Evolutionary conservation across 2,888 invertebrate genomes (phyloP), one percentile per base, ranked within the genome.

Genomic region (Drosophila fungiperda): DNA sequence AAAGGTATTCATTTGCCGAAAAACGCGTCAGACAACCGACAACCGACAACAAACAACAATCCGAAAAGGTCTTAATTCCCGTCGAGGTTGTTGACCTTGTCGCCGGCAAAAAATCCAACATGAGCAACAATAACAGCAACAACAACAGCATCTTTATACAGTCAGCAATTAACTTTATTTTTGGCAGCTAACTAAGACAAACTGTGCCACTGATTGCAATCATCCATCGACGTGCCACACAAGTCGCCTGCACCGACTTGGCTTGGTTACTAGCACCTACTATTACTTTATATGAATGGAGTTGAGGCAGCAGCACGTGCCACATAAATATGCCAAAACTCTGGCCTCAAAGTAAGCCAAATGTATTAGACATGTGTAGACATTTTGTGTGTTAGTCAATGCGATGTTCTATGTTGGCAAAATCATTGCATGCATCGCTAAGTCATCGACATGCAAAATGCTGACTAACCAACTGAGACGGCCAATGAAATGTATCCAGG

Each of bases 151-250:
- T 55, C 45, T 68, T 54, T 71, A 42, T 52, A 48, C 49, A 40
- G 71, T 50, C 80, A 42, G 81, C 89, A 89, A 89, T 84, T 88
- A 88, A 86, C 73, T 86, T 86, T 83, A 78, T 86, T 88, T 83
- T 80, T 80, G 68, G 68, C 83, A 86, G 74, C 80, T 78, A 83
- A 80, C 86, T 87, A 76, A 80, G 87, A 86, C 84, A 89, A 86
- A 83, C 77, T 65, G 83, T 74, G 89, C 81, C 76, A 81, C 59
- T 70, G 84, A 89, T 84, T 78, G 87, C 89, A 83, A 86, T 84
- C 87, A 60, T 23, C 48, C 32, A 53, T 26, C 65, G 50, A 49
- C 66, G 52, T 59, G 76, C 84, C 87, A 83, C 89, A 88, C 86
- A 83, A 83, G 83, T 85, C 60, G 83, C 63, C 29, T 29, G 29